phyloP scores from a whole-genome alignment of 2,888 invertebrate species.

The Hyles lineata region DNA sequence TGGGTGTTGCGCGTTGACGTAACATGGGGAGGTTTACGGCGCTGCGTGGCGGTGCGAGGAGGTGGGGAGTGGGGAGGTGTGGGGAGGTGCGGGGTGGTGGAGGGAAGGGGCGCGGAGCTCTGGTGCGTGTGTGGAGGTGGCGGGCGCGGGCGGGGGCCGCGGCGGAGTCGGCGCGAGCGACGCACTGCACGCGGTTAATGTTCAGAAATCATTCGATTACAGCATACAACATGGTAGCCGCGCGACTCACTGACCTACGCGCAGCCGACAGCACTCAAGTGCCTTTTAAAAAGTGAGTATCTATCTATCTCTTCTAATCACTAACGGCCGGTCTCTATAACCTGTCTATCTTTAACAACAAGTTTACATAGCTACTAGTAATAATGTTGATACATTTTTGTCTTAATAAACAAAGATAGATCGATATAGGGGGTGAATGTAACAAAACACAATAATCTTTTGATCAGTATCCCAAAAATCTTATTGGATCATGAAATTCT shows the following conservation, averaged over 20 bases:
- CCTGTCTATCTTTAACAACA: too few species aligned
- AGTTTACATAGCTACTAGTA: too few species aligned
- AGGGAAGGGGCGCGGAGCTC: conserved; percentile 46
- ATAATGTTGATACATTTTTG: too few species aligned
- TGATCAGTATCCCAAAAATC: too few species aligned
- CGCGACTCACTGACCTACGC: conserved; percentile 96
- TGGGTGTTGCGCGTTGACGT: conserved; percentile 53
- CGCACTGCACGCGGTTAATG: conserved; percentile 75
- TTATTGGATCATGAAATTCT: too few species aligned
- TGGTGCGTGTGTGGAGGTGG: conserved; percentile 45
- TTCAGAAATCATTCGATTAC: conserved; percentile 90
- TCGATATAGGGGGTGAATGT: too few species aligned
- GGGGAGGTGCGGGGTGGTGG: conserved; percentile 42
- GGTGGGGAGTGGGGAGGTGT: neutral
- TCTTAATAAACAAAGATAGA: too few species aligned
- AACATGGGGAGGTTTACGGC: neutral
- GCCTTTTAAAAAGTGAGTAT: conserved; percentile 98
- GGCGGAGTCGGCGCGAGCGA: conserved; percentile 50
- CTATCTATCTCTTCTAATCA: neutral
- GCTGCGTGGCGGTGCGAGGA: neutral
- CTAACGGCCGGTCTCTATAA: too few species aligned
- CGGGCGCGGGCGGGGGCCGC: conserved; percentile 49
- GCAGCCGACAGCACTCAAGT: conserved; percentile 98
- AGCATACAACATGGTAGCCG: conserved; percentile 99
- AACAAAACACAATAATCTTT: too few species aligned